phyloP scores from a whole-genome alignment of 1,140 invertebrate genomes.

The Agrilus planipennis region DNA sequence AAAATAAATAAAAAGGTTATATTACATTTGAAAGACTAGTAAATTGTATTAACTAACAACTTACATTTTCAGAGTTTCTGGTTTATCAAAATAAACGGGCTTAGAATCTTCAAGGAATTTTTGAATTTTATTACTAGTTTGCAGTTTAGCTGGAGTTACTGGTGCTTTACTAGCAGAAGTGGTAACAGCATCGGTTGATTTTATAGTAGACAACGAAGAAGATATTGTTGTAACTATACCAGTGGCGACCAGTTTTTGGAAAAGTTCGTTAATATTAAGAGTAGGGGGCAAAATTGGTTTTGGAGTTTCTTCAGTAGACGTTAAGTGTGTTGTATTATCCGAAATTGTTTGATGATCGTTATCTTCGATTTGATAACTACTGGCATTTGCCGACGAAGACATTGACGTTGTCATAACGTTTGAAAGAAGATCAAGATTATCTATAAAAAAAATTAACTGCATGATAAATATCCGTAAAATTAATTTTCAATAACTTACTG shows the following conservation, averaged over 20 bases:
- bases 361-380: constrained; percentile 40
- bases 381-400: constrained; percentile 37
- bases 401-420: constrained; percentile 49
- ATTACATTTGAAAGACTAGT: too few relatives aligned
- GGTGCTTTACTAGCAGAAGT: constrained; percentile 34
- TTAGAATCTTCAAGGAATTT: constrained; percentile 36
- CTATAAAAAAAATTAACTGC: constrained; percentile 18
- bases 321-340: constrained; percentile 27
- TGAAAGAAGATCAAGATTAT: constrained; percentile 47
- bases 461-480: constrained; percentile 4
- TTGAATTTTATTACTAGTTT: constrained; percentile 46
- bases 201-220: too few relatives aligned
- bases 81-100: constrained; percentile 50
- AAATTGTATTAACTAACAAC: constrained; percentile 31
- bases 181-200: constrained; percentile 5
- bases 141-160: constrained; percentile 5
- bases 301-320: constrained; percentile 24
- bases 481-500: constrained; percentile 20
- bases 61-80: constrained; percentile 65
- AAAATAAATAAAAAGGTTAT: constrained; percentile 8
- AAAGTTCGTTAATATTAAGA: constrained; percentile 68
- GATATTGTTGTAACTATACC: constrained; percentile 63
- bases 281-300: constrained; percentile 12
- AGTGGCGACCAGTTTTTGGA: constrained; percentile 68
- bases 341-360: not conserved